Percentiles rank a stretch among this genome's conserved stretches.
phyloP scores from a whole-genome alignment of 2,113 vertebrate genomes.

The Diadophis punctatus region DNA sequence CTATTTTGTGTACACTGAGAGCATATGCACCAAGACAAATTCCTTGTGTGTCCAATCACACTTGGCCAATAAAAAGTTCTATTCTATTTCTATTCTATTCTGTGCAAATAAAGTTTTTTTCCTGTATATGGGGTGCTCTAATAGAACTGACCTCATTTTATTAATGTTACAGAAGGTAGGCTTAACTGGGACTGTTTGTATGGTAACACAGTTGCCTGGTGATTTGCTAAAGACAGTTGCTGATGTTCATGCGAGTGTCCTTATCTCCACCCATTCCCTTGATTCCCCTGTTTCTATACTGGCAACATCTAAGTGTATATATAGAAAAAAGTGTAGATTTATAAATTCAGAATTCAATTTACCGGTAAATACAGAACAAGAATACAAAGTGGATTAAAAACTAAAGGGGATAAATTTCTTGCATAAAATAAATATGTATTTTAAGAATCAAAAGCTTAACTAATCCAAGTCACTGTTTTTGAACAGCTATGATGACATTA shows the following conservation, averaged over 20 bases:
- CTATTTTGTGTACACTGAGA: no score
- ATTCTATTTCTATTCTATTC: no score
- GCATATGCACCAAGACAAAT: no score
- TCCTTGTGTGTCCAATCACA: no score
- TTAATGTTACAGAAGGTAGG: not conserved
- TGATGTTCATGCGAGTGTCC: not conserved
- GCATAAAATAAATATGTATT: not conserved
- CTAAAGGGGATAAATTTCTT: not conserved
- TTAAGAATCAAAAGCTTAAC: slow-evolving; percentile 29
- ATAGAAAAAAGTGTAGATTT: not conserved
- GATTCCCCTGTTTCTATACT: not conserved
- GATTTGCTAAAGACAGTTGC: not conserved
- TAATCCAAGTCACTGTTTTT: slow-evolving; percentile 16
- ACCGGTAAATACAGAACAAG: not conserved
- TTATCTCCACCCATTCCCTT: not conserved
- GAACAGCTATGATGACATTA: slow-evolving; percentile 4
- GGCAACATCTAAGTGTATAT: rapidly evolving
- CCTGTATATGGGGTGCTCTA: not conserved
- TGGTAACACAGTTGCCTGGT: not conserved
- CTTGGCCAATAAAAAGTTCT: no score
- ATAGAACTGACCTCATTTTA: not conserved
- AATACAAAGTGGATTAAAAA: not conserved
- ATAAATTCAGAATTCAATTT: not conserved
- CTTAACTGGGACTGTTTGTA: not conserved
- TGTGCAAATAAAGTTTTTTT: not conserved